Conservation (phyloP, 1,140 invertebrate species). For the Bombus polaris region DNA sequence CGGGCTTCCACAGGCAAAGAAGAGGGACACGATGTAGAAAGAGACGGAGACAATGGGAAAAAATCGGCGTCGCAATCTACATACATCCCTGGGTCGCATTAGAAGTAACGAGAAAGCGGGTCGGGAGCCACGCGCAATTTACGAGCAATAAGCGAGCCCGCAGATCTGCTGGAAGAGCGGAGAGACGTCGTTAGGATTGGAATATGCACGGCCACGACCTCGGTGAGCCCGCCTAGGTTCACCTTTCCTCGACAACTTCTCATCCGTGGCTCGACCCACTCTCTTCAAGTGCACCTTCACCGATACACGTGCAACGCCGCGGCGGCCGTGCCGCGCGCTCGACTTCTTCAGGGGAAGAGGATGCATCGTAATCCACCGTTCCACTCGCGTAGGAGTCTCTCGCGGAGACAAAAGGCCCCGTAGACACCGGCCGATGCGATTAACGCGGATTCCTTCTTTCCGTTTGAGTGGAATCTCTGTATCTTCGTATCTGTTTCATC, state of each 20-base stretch:
- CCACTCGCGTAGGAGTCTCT: constrained; percentile 40
- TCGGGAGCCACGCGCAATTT: constrained; percentile 74
- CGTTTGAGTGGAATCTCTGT: background rate
- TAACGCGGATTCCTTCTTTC: background rate
- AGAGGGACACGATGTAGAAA: background rate
- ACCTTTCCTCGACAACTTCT: constrained; percentile 69
- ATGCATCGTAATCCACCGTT: constrained; percentile 46
- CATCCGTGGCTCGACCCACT: constrained; percentile 64
- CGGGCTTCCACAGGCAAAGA: background rate
- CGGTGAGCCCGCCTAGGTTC: constrained; percentile 69
- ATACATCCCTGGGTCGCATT: constrained; percentile 63
- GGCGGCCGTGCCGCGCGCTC: constrained; percentile 29
- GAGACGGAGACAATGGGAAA: background rate
- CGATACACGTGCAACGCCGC: constrained; percentile 48
- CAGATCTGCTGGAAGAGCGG: constrained; percentile 65
- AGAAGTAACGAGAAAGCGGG: constrained; percentile 72
- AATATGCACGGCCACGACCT: constrained; percentile 76
- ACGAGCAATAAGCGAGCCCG: constrained; percentile 74
- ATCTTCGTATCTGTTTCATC: background rate
- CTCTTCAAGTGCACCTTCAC: constrained; percentile 70
- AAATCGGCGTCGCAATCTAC: constrained; percentile 62
- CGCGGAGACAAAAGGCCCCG: constrained; percentile 33
- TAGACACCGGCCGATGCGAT: background rate
- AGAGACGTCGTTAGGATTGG: constrained; percentile 75
- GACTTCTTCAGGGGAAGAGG: constrained; percentile 55